Base-by-base conservation (phyloP, 2,113 vertebrate genomes). In the Solea senegalensis region DNA sequence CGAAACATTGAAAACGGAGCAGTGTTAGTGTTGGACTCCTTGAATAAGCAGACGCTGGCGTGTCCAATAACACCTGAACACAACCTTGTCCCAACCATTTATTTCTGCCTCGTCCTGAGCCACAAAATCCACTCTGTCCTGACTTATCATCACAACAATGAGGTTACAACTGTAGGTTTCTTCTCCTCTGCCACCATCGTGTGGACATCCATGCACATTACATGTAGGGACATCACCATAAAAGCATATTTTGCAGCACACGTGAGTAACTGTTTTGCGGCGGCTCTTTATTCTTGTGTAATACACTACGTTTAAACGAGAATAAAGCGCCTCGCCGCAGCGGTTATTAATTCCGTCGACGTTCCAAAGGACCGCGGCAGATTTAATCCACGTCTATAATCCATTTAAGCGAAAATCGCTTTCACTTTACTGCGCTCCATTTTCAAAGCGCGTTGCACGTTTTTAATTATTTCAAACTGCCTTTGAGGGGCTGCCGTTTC, bases 121-220 rank as follows among this genome's bases (percentile, higher is more conserved):
- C 10, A 45, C 8, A 8, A 16, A 40, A 34, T n/a, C 34, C 34
- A n/a, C 1, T n/a, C 8, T 41, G 28, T 9, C 16, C 8, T n/a
- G 15, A 57, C 8, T 46, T 5, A 34, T 34, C 1, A 34, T 34
- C 4, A 45, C 12, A 26, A 12, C 51, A 26, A 2, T 52, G 4
- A 34, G 34, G 34, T 34, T 34, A 3, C 5, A 34, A 34, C 34
- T 34, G 44, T 15, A 46, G 52, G 26, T 46, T 4, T 4, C 1
- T 7, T 16, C 0, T 3, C 14, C 12, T 77, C 44, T 81, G 63
- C 75, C 66, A 15, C 78, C 75, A 83, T 60, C 81, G 67, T 56
- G 66, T 82, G 86, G 41, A 69, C 78, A 58, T 59, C n/a, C 0
- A n/a, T 28, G 14, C 21, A 54, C 57, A 68, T 58, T 49, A 41